Conservation (phyloP, 1,140 invertebrate species). For the Caenorhabditis inopinata region DNA sequence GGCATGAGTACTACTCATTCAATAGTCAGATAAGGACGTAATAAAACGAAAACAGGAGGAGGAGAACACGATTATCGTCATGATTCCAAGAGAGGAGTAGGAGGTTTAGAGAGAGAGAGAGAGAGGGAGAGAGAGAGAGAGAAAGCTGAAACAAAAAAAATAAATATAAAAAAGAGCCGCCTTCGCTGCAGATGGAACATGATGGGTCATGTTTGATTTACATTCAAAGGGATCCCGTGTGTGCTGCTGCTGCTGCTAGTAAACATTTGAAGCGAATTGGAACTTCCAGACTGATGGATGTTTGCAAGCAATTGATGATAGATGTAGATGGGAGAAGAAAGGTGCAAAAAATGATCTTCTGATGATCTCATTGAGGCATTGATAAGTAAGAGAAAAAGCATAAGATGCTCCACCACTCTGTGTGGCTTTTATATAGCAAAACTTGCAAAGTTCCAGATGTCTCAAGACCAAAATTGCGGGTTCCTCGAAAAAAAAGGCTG, state of each 20-base stretch:
- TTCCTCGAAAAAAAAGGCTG: neutral
- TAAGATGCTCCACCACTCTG: too few species aligned
- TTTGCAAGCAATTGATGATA: slow-evolving; percentile 18
- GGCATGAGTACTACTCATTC: too few species aligned
- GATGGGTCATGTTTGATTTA: slow-evolving; percentile 12
- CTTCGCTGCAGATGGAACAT: neutral
- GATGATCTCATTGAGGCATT: neutral
- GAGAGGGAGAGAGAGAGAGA: neutral
- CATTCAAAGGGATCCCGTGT: neutral
- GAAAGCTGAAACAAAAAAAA: neutral
- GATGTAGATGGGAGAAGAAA: neutral
- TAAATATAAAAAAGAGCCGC: neutral
- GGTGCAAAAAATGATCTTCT: neutral
- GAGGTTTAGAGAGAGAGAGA: neutral
- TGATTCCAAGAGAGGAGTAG: neutral
- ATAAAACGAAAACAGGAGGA: neutral
- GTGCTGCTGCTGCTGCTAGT: slow-evolving; percentile 8
- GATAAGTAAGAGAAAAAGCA: neutral
- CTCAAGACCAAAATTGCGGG: too few species aligned
- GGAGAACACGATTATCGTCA: too few species aligned
- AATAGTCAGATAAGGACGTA: neutral
- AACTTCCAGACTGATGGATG: slow-evolving; percentile 20
- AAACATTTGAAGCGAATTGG: slow-evolving; percentile 17
- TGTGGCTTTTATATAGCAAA: too few species aligned
- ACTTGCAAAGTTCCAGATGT: too few species aligned